phyloP scores from a whole-genome alignment of 2,888 invertebrate genomes.

The Pseudolycoriella hygida region DNA sequence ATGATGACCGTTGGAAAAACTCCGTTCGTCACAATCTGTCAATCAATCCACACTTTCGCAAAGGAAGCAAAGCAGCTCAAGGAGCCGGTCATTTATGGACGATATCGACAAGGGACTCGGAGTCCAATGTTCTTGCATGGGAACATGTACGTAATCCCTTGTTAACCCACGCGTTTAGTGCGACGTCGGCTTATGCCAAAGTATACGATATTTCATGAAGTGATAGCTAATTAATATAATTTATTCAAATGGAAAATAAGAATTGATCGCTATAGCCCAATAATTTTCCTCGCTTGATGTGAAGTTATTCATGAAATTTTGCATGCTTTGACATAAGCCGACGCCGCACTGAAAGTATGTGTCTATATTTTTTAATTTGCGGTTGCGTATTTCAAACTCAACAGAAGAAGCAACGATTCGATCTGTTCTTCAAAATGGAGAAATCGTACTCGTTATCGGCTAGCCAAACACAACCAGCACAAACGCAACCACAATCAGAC shows the following conservation, averaged over 20 bases:
- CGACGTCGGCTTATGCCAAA: too few species aligned
- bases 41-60: slow-evolving; percentile 80
- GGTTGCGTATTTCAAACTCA: neutral
- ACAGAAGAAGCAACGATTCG: slow-evolving; percentile 36
- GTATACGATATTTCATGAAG: too few species aligned
- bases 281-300: too few species aligned
- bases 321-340: too few species aligned
- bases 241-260: neutral
- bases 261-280: too few species aligned
- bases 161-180: too few species aligned
- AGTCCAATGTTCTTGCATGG: slow-evolving; percentile 34
- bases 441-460: slow-evolving; percentile 19
- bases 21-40: slow-evolving; percentile 80
- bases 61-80: slow-evolving; percentile 69
- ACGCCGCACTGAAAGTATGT: too few species aligned
- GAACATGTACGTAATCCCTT: slow-evolving; percentile 36
- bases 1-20: slow-evolving; percentile 87
- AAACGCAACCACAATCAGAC: slow-evolving; percentile 1
- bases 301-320: too few species aligned
- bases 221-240: too few species aligned
- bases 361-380: too few species aligned
- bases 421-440: slow-evolving; percentile 33
- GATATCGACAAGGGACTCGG: slow-evolving; percentile 48
- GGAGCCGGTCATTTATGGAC: slow-evolving; percentile 86
- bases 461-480: neutral